phyloP scores from a whole-genome alignment of 2,113 vertebrate genomes.

The Bagarius yarrelli region DNA sequence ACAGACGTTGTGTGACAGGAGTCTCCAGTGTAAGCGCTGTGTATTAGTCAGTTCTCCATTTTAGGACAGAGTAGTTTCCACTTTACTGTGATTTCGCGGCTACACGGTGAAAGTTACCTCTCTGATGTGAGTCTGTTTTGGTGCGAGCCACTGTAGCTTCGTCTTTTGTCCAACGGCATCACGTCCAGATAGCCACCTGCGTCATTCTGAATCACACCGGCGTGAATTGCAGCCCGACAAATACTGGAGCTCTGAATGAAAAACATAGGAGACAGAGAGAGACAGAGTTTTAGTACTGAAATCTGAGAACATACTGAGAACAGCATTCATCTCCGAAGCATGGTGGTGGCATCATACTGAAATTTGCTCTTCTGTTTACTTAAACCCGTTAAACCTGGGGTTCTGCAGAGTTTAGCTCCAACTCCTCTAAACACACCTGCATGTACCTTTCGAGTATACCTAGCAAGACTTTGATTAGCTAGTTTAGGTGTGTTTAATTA shows the following conservation, averaged over 20 bases:
- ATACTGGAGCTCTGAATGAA: constrained; percentile 85
- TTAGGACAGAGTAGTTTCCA: background rate
- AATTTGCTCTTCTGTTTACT: background rate
- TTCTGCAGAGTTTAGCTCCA: no score
- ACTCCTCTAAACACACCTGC: no score
- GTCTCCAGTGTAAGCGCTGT: background rate
- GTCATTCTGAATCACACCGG: constrained; percentile 85
- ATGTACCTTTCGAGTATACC: no score
- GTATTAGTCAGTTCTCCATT: background rate
- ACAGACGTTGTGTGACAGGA: background rate
- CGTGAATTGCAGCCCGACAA: constrained; percentile 89
- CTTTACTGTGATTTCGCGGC: background rate
- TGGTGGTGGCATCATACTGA: background rate
- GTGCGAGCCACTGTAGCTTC: constrained; percentile 78
- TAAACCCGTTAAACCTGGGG: no score
- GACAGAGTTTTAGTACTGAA: background rate
- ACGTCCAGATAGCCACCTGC: constrained; percentile 91
- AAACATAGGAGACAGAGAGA: background rate
- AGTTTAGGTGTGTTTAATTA: no score
- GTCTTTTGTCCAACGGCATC: constrained; percentile 90
- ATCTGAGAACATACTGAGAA: background rate
- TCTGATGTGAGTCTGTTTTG: constrained; percentile 91
- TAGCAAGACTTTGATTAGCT: no score
- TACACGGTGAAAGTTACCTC: constrained; percentile 73
- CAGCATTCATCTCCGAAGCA: background rate